phyloP scores from a whole-genome alignment of 2,888 invertebrate species.

The Oeneis ivallda region DNA sequence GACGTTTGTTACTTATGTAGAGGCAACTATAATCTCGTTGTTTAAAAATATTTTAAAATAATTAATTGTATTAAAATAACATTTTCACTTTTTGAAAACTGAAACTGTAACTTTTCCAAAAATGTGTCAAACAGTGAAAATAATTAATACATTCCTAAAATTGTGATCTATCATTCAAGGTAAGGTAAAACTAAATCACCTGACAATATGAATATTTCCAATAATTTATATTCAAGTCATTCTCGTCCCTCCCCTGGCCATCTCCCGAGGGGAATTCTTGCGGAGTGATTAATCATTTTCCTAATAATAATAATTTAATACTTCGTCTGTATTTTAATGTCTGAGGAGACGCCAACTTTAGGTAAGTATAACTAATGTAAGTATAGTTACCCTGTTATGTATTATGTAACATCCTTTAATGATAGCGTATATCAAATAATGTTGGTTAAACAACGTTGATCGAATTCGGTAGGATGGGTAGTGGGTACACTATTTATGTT shows the following conservation, averaged over 20 bases:
- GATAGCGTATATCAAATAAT: no score
- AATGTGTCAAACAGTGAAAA: no score
- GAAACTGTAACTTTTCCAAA: no score
- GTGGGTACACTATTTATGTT: no score
- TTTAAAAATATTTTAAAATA: no score
- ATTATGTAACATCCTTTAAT: no score
- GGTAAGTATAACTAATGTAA: background rate
- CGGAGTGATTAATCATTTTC: conserved; percentile 64
- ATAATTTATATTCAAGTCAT: conserved; percentile 20
- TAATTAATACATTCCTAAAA: no score
- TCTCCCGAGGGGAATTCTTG: conserved; percentile 48
- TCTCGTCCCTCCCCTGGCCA: conserved; percentile 35
- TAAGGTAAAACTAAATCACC: background rate
- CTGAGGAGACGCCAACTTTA: conserved; percentile 22
- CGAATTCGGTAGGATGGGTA: background rate
- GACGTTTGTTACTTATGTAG: no score
- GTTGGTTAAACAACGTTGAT: background rate
- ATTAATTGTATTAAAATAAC: no score
- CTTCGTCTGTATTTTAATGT: conserved; percentile 36
- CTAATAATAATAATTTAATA: conserved; percentile 54
- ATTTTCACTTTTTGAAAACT: no score
- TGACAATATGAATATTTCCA: conserved; percentile 15
- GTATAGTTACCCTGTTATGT: no score
- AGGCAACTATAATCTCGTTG: no score
- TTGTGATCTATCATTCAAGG: background rate